phyloP scores from a whole-genome alignment of 2,797 vertebrate genomes.

The Discoglossus pictus region DNA sequence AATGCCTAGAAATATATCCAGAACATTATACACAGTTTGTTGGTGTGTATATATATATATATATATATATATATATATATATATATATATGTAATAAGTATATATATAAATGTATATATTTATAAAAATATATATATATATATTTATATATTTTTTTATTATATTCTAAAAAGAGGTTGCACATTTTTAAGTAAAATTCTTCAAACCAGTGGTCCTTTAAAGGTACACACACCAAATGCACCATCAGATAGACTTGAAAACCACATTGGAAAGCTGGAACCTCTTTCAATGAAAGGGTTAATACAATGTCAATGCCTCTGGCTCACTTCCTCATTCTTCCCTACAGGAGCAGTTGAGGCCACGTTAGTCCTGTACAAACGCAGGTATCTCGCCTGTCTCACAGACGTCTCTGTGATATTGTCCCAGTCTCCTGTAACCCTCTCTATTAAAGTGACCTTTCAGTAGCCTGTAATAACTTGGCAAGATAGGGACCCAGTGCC shows the following conservation, averaged over 20 bases:
- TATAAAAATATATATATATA: no score
- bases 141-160: no score
- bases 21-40: no score
- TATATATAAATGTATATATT: no score
- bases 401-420: background rate
- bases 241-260: background rate
- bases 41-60: no score
- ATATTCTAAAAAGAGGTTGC: no score
- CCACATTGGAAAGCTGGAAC: background rate
- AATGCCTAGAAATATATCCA: no score
- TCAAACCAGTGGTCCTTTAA: no score
- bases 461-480: slow-evolving; percentile 28
- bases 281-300: background rate
- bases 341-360: slow-evolving; percentile 18
- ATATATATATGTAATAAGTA: no score
- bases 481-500: background rate
- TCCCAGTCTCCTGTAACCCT: slow-evolving; percentile 14
- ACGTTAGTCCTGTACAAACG: background rate
- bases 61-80: no score
- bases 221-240: slow-evolving; percentile 1
- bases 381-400: background rate
- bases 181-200: no score
- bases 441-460: background rate
- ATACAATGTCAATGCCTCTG: no score
- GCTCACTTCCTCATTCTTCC: slow-evolving; percentile 28